Evolutionary conservation across 2,888 invertebrate species (phyloP).

Genomic region (Bombylius discolor): DNA sequence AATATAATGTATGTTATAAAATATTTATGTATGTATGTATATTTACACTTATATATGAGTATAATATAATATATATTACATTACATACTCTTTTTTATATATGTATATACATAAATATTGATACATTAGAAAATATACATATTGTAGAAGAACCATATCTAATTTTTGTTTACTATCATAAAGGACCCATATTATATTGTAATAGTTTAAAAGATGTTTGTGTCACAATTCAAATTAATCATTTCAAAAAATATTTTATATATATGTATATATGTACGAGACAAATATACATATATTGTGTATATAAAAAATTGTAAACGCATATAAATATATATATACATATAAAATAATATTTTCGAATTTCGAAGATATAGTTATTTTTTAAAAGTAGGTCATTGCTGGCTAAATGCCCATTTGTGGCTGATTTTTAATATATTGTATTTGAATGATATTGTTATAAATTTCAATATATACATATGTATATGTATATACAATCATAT

Average conservation of each 20-base stretch:
- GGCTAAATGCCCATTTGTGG: neutral
- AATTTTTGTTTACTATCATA: too few relatives aligned
- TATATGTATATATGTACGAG: neutral
- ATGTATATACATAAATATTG: too few relatives aligned
- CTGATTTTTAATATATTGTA: neutral
- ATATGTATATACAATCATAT: neutral
- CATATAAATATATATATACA: neutral
- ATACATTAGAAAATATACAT: too few relatives aligned
- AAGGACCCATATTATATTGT: too few relatives aligned
- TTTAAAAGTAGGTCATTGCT: neutral
- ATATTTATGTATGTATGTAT: too few relatives aligned
- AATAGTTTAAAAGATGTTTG: neutral
- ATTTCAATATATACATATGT: neutral
- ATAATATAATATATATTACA: too few relatives aligned
- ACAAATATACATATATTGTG: neutral
- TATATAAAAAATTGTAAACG: too few relatives aligned
- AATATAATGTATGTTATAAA: too few relatives aligned
- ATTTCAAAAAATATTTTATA: neutral
- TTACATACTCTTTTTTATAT: too few relatives aligned
- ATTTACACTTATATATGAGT: too few relatives aligned
- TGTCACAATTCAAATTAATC: neutral
- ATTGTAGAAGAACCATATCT: too few relatives aligned
- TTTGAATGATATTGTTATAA: neutral
- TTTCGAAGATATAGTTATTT: neutral
- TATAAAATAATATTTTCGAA: neutral